Evolutionary conservation across 2,888 invertebrate species (phyloP).

Genomic region (Agrotis ipsilon): DNA sequence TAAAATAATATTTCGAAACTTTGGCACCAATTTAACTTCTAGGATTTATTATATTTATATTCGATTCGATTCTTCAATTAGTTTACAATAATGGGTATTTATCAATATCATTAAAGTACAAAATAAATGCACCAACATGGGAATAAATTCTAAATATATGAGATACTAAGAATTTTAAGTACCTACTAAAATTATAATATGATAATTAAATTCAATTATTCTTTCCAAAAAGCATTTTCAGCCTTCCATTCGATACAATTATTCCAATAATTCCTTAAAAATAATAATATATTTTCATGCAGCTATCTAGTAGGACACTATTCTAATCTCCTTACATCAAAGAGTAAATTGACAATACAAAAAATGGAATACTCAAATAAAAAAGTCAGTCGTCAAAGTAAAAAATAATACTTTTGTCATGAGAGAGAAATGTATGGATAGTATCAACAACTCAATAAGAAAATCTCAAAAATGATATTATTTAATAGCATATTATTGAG

Average conservation of each 20-base stretch:
- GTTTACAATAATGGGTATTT: constrained; percentile 48
- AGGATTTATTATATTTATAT: constrained; percentile 64
- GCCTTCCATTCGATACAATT: constrained; percentile 71
- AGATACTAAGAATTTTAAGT: constrained; percentile 72
- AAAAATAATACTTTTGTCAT: constrained; percentile 65
- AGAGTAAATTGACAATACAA: constrained; percentile 60
- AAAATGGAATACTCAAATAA: constrained; percentile 61
- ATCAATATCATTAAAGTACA: constrained; percentile 58
- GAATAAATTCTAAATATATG: constrained; percentile 67
- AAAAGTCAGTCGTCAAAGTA: constrained; percentile 62
- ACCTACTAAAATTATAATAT: constrained; percentile 67
- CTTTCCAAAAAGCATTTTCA: constrained; percentile 61
- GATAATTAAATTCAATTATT: constrained; percentile 62
- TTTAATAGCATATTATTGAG: constrained; percentile 2
- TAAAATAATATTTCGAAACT: constrained; percentile 70
- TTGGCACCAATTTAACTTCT: constrained; percentile 85
- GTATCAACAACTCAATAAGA: constrained; percentile 13
- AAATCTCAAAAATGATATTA: constrained; percentile 24
- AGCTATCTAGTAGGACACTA: constrained; percentile 57
- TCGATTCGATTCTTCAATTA: constrained; percentile 59
- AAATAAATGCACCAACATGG: constrained; percentile 80
- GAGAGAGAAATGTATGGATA: constrained; percentile 32
- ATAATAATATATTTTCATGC: constrained; percentile 62
- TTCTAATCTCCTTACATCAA: constrained; percentile 41
- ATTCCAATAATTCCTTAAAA: constrained; percentile 63